These are phyloP conservation scores for Hypocryptadius cinnamomeus DNA, from an alignment of 2,113 vertebrate genomes.

Conservation along the genomic window DNA sequence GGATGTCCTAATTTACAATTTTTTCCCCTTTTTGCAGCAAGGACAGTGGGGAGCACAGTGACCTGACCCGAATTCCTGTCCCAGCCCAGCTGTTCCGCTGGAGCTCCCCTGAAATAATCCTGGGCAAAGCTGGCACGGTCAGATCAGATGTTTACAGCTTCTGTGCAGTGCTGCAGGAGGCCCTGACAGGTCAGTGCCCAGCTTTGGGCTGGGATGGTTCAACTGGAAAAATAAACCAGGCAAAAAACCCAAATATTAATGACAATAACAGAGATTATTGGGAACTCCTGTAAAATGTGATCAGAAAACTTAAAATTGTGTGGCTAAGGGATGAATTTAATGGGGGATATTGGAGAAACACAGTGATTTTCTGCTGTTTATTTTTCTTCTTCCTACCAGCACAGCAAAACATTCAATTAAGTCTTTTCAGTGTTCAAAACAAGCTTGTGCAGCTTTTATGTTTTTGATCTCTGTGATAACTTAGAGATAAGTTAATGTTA, in stretches of 20 bases:
- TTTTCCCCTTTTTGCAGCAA: constrained; percentile 43
- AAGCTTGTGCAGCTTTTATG: not conserved
- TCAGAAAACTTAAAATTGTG: not conserved
- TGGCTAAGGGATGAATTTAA: not conserved
- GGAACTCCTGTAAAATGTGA: not conserved
- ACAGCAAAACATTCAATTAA: not conserved
- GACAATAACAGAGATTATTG: not conserved
- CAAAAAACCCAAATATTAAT: not conserved
- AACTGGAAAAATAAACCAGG: not conserved
- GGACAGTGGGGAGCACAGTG: constrained; percentile 53
- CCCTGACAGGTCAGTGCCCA: constrained; percentile 67
- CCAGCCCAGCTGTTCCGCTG: constrained; percentile 71
- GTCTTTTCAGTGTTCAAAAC: not conserved
- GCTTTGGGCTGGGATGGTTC: not conserved
- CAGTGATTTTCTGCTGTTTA: not conserved
- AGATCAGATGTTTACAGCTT: constrained; percentile 74
- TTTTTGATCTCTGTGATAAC: not conserved
- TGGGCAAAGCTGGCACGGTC: constrained; percentile 33
- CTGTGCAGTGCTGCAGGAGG: constrained; percentile 72
- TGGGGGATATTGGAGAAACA: not conserved
- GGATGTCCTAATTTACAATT: not conserved
- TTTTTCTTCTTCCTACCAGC: not conserved
- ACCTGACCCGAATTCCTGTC: constrained; percentile 64
- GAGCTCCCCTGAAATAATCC: constrained; percentile 75
- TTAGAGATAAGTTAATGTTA: not conserved